Evolutionary conservation across 2,888 invertebrate species (phyloP).

Genomic region (Meteorus cinctellus): DNA sequence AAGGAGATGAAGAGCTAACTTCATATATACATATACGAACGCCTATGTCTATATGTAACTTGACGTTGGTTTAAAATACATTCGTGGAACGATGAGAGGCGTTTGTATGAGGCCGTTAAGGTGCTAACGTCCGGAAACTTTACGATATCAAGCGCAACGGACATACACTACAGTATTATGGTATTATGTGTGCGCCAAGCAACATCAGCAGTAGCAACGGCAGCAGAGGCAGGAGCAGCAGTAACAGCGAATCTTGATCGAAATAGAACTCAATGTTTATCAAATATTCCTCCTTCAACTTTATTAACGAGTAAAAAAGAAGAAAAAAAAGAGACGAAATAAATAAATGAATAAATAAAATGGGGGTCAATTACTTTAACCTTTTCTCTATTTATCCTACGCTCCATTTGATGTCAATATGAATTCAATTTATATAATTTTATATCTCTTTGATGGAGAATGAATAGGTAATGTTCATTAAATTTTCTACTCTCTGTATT

Average conservation of each 20-base stretch:
- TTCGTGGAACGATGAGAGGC: slow-evolving; percentile 46
- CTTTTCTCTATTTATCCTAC: not conserved
- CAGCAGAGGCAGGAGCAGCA: not conserved
- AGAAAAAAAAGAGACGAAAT: not conserved
- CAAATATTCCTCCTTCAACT: not conserved
- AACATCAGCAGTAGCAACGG: not conserved
- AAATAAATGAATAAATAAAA: not conserved
- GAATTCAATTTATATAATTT: not conserved
- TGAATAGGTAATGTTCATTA: not conserved
- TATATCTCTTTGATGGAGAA: not conserved
- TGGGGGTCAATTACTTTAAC: slow-evolving; percentile 4
- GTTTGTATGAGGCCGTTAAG: slow-evolving; percentile 53
- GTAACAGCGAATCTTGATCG: not conserved
- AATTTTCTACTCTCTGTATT: not conserved
- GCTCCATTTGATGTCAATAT: not conserved
- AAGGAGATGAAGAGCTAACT: slow-evolving; percentile 5
- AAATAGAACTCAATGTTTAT: slow-evolving; percentile 12
- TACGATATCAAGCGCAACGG: slow-evolving; percentile 40
- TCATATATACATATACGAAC: not conserved
- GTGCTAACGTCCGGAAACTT: slow-evolving; percentile 47
- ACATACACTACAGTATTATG: not conserved
- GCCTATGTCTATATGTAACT: not conserved
- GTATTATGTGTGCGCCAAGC: slow-evolving; percentile 11
- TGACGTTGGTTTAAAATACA: slow-evolving; percentile 49
- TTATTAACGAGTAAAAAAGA: not conserved